Evolutionary conservation across 2,797 vertebrate species (phyloP).

Genomic region (Cossypha dichroa): DNA sequence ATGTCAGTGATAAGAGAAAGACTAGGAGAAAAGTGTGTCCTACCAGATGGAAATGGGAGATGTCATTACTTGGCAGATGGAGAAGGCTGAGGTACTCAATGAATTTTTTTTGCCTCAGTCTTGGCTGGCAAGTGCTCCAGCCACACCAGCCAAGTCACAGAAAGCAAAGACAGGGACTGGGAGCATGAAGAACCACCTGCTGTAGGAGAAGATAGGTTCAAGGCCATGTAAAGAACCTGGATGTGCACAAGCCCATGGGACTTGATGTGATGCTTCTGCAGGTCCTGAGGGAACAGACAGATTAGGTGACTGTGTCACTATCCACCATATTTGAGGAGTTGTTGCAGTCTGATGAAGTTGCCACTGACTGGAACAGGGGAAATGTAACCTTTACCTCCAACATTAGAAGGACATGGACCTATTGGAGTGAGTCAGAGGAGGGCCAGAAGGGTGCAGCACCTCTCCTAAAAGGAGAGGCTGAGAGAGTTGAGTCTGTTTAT

Average conservation of each 20-base stretch:
- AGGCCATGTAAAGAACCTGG: background rate
- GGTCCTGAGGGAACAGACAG: background rate
- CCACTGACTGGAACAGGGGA: background rate
- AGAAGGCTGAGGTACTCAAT: background rate
- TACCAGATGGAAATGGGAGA: background rate
- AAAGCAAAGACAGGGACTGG: background rate
- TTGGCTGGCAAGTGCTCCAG: background rate
- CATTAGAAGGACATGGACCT: background rate
- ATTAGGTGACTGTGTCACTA: too few relatives aligned
- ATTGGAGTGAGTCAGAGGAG: background rate
- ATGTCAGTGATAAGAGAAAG: background rate
- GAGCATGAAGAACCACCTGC: background rate
- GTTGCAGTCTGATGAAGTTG: background rate
- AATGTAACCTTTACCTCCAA: background rate
- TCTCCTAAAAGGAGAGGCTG: background rate
- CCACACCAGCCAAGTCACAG: background rate
- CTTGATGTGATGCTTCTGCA: background rate
- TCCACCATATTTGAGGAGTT: background rate
- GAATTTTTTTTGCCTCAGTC: background rate
- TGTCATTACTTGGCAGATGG: background rate
- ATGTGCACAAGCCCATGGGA: background rate
- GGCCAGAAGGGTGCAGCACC: background rate
- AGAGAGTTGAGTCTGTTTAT: background rate
- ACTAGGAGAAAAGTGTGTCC: background rate
- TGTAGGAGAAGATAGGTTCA: background rate